Evolutionary conservation across 2,797 vertebrate genomes (phyloP), one percentile per base, ranked within the genome.

Genomic region (Rhodeus uyekii): DNA sequence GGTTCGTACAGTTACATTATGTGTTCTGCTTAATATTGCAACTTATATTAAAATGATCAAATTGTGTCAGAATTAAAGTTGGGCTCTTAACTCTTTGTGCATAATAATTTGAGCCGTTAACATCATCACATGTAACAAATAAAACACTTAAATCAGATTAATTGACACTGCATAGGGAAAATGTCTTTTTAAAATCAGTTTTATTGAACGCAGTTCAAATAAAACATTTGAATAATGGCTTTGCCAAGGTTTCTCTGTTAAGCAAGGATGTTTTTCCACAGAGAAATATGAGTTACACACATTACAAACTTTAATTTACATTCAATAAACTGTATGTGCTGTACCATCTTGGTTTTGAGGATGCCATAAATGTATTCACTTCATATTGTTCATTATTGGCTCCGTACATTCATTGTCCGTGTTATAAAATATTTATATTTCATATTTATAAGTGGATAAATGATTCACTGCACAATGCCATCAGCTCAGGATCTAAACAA

Each of bases 331-430:
- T 44, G 48, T 44, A 24, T 58, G 27, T 29, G 14, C 65, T 34
- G 46, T 39, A 65, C 76, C 29, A 50, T 19, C 75, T 77, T 14
- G 22, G 44, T 50, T 77, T 48, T 10, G 19, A 77, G 42, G 13
- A 48, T 48, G 42, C 44, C 61, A 60, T 8, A 50, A 36, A 64
- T 50, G 2, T 16, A 39, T 22, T 53, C 8, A 39, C 71, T 76
- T 68, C 63, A 76, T 80, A 29, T 53, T 29, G 46, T 50, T 69
- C 1, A 50, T 69, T 69, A 80, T 67, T 27, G 72, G 38, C 67
- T 82, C 13, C 8, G 24, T 85, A 85, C 85, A 88, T 86, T 88
- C 82, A 85, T 55, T 76, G 53, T 75, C 55, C 82, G n/a, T n/a
- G 24, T 65, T 76, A 85, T 76, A 67, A 85, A 73, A 73, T 42